Percentiles rank a stretch among this genome's conserved stretches.
These are phyloP conservation scores for Parus major DNA, from an alignment of 2,113 vertebrate genomes.

Conservation along the genomic window DNA sequence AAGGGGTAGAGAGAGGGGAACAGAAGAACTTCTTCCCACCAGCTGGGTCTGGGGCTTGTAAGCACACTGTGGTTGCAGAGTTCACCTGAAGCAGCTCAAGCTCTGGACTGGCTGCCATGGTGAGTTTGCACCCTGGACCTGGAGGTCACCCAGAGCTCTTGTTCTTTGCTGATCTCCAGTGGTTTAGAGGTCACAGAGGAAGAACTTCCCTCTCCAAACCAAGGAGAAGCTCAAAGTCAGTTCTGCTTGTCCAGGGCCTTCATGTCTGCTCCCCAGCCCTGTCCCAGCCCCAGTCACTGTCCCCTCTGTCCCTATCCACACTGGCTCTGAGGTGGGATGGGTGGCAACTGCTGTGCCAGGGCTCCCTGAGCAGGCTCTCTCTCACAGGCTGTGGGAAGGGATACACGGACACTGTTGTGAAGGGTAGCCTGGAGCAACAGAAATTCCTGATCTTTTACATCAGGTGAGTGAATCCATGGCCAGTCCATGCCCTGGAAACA, in stretches of 20 bases:
- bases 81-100: not conserved
- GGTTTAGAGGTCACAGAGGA: not conserved
- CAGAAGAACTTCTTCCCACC: not conserved
- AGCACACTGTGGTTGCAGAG: not conserved
- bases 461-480: conserved; percentile 71
- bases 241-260: not conserved
- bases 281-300: not conserved
- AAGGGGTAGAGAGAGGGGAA: not conserved
- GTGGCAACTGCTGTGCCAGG: not conserved
- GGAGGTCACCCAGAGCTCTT: not conserved
- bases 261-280: not conserved
- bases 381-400: conserved; percentile 82
- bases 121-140: not conserved
- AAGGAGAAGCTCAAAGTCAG: not conserved
- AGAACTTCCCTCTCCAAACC: not conserved
- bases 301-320: not conserved
- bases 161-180: not conserved
- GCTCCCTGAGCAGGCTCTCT: not conserved
- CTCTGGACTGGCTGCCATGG: not conserved
- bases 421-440: conserved; percentile 80
- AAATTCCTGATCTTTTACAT: conserved; percentile 88
- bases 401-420: conserved; percentile 83
- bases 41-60: not conserved
- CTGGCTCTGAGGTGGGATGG: not conserved
- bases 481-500: not conserved